phyloP scores from a whole-genome alignment of 2,888 invertebrate species.

The Lampropteryx suffumata region DNA sequence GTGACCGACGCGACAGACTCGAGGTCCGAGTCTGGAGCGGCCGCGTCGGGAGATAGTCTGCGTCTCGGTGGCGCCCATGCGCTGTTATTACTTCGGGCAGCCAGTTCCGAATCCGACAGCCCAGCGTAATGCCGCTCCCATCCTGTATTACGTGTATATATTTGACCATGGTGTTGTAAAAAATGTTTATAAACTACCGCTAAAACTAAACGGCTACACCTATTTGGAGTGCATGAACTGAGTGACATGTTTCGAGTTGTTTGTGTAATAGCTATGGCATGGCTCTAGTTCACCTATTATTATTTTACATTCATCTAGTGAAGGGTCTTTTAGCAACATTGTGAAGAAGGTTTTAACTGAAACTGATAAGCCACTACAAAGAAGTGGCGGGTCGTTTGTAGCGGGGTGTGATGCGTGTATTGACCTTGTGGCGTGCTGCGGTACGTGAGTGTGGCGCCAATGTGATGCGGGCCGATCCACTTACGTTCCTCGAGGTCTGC shows the following conservation, averaged over 20 bases:
- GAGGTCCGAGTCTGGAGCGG: constrained; percentile 94
- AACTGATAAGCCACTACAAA: constrained; percentile 27
- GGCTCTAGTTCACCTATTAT: background rate
- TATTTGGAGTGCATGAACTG: constrained; percentile 22
- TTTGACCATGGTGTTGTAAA: background rate
- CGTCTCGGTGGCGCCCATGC: constrained; percentile 67
- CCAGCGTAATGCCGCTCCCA: constrained; percentile 94
- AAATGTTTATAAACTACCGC: constrained; percentile 1
- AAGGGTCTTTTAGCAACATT: constrained; percentile 13
- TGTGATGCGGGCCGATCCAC: constrained; percentile 87
- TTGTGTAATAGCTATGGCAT: constrained; percentile 17
- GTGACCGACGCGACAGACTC: constrained; percentile 95
- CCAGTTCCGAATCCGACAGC: constrained; percentile 92
- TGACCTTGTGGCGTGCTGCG: constrained; percentile 89
- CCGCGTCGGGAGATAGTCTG: constrained; percentile 86
- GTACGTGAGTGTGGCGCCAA: constrained; percentile 91
- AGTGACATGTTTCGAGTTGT: constrained; percentile 18
- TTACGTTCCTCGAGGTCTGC: constrained; percentile 90
- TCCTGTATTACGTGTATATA: constrained; percentile 61
- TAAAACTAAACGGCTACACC: constrained; percentile 17
- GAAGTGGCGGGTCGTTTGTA: constrained; percentile 25
- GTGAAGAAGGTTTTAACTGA: constrained; percentile 13
- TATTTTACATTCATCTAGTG: constrained; percentile 17
- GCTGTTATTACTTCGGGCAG: constrained; percentile 78
- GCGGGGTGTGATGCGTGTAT: constrained; percentile 67